phyloP scores from a whole-genome alignment of 2,797 vertebrate genomes.

The Paratrypauchen microcephalus region DNA sequence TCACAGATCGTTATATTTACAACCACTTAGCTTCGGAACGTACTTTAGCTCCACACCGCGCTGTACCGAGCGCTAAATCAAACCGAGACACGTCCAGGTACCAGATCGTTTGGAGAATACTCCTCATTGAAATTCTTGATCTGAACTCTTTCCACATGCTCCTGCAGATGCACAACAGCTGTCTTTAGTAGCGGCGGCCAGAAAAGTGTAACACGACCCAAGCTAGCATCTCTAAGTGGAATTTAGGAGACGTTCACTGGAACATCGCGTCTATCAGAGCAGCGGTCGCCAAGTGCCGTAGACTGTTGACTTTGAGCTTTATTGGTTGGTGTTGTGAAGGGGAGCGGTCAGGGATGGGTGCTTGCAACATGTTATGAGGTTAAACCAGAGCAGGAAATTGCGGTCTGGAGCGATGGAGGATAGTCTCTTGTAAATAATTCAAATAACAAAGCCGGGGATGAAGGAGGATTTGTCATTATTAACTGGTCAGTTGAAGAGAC shows the following conservation, averaged over 20 bases:
- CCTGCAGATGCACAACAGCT: constrained; percentile 55
- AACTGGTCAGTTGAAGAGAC: background rate
- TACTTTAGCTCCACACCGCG: constrained; percentile 10
- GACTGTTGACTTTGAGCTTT: constrained; percentile 21
- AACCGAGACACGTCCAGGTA: constrained; percentile 25
- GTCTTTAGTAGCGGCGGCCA: constrained; percentile 27
- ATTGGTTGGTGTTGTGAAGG: constrained; percentile 2
- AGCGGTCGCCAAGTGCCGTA: constrained; percentile 25
- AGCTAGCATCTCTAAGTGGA: constrained; percentile 18
- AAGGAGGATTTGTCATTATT: constrained; percentile 19
- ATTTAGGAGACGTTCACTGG: constrained; percentile 28
- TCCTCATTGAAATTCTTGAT: constrained; percentile 38
- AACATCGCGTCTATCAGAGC: constrained; percentile 32
- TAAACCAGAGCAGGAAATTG: constrained; percentile 7
- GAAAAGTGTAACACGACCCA: constrained; percentile 45
- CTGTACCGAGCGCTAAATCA: constrained; percentile 48
- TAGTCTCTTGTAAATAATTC: constrained; percentile 15
- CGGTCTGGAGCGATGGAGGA: background rate
- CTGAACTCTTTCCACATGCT: constrained; percentile 60
- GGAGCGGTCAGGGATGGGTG: background rate
- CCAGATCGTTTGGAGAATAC: constrained; percentile 23
- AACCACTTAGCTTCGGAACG: background rate
- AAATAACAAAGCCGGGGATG: constrained; percentile 4
- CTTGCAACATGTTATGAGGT: background rate
- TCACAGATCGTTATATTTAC: background rate